A percentile compares a stretch with the other conserved stretches of the same genome.
These are phyloP conservation scores for Australoheros facetus DNA, from an alignment of 2,797 vertebrate genomes.

Conservation along the genomic window DNA sequence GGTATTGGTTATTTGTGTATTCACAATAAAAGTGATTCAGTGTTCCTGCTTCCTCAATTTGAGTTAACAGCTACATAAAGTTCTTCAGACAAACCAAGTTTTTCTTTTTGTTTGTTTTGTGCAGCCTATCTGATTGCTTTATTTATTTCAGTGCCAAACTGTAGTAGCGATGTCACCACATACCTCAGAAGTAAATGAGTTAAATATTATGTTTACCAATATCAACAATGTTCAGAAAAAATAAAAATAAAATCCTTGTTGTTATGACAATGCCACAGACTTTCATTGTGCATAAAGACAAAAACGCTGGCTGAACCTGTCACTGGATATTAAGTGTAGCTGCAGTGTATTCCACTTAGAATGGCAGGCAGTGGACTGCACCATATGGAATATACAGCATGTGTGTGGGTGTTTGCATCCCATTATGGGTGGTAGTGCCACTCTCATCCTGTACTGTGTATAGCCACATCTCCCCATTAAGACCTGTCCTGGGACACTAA, in stretches of 20 bases:
- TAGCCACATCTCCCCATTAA: slow-evolving; percentile 56
- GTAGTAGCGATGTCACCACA: no score
- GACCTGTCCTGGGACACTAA: slow-evolving; percentile 43
- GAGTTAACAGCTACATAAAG: no score
- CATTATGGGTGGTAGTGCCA: slow-evolving; percentile 13
- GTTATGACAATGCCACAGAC: background rate
- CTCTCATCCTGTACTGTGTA: slow-evolving; percentile 26
- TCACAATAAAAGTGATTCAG: background rate
- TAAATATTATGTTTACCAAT: background rate
- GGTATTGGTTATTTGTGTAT: background rate
- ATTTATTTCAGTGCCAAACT: no score
- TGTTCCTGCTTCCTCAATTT: no score
- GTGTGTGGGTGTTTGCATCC: slow-evolving; percentile 14
- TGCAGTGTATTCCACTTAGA: slow-evolving; percentile 16
- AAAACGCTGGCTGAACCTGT: background rate
- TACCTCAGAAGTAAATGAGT: no score
- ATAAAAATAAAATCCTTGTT: background rate
- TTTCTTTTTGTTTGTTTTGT: no score
- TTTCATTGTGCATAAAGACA: background rate
- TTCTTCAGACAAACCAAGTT: no score
- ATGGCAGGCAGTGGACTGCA: slow-evolving; percentile 6
- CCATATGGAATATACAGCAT: slow-evolving; percentile 26
- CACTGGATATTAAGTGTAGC: slow-evolving; percentile 5
- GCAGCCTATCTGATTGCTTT: no score
- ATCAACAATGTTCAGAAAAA: background rate